These are phyloP conservation scores for Epinotia nisella DNA, from an alignment of 2,888 invertebrate genomes.

Conservation along the genomic window DNA sequence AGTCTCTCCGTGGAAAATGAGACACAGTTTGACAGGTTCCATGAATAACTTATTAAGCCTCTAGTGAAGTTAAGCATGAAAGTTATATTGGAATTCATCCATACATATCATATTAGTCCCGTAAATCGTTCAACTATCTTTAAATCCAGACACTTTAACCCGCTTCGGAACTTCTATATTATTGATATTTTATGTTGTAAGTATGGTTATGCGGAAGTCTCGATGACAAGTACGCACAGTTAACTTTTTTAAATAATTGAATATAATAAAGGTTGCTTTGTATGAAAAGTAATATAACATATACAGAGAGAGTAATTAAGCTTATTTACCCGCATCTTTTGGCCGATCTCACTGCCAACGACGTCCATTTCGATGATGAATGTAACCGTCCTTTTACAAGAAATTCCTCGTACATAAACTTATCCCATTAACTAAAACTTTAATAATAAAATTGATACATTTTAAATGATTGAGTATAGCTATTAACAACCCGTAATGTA, in stretches of 20 bases:
- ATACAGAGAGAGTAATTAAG: background rate
- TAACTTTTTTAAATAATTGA: background rate
- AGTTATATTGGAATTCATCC: too few species aligned
- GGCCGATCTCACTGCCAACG: constrained; percentile 93
- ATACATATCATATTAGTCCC: background rate
- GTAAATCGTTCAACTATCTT: background rate
- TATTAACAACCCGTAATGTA: constrained; percentile 7
- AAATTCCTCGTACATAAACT: constrained; percentile 19
- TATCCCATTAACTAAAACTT: constrained; percentile 3
- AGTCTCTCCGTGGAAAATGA: too few species aligned
- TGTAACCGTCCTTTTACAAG: constrained; percentile 33
- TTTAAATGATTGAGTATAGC: background rate
- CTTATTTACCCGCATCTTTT: constrained; percentile 91
- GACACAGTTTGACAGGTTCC: too few species aligned
- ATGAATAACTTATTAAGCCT: too few species aligned
- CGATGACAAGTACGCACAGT: constrained; percentile 1
- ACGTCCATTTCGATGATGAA: constrained; percentile 85
- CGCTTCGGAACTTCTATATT: background rate
- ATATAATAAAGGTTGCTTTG: background rate
- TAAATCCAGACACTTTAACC: background rate
- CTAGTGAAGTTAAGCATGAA: too few species aligned
- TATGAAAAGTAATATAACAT: background rate
- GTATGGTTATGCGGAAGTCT: constrained; percentile 5
- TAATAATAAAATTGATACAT: constrained; percentile 10
- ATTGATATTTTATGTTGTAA: background rate